phyloP scores from a whole-genome alignment of 2,888 invertebrate genomes.

The Cantharis nigra region DNA sequence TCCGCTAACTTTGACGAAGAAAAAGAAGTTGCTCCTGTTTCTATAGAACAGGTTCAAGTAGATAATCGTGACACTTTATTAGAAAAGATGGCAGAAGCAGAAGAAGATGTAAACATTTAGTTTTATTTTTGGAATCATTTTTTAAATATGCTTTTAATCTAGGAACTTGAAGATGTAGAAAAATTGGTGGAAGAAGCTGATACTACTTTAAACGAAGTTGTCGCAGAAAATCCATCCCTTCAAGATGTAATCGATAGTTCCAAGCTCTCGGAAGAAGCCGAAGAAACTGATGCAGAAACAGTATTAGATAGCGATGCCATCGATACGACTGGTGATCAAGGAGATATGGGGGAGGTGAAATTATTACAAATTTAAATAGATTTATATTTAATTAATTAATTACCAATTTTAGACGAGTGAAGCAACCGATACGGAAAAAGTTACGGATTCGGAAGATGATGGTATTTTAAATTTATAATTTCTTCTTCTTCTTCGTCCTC shows the following conservation, averaged over 20 bases:
- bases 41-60: neutral
- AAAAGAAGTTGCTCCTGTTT: neutral
- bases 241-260: neutral
- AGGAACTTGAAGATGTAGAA: constrained; percentile 48
- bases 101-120: constrained; percentile 5
- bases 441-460: neutral
- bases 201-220: constrained; percentile 45
- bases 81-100: constrained; percentile 15
- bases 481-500: neutral
- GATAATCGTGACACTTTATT: neutral
- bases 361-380: neutral
- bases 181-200: constrained; percentile 46
- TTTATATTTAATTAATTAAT: neutral
- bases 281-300: neutral
- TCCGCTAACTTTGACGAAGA: constrained; percentile 20
- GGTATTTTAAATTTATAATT: neutral
- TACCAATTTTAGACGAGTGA: neutral
- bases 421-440: neutral
- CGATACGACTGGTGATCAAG: neutral
- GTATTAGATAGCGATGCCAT: neutral
- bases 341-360: neutral
- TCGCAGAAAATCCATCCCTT: constrained; percentile 41
- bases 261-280: neutral
- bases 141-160: constrained; percentile 5
- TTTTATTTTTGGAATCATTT: constrained; percentile 6